Conservation (phyloP, 2,888 invertebrate genomes). For the Malachius bipustulatus region DNA sequence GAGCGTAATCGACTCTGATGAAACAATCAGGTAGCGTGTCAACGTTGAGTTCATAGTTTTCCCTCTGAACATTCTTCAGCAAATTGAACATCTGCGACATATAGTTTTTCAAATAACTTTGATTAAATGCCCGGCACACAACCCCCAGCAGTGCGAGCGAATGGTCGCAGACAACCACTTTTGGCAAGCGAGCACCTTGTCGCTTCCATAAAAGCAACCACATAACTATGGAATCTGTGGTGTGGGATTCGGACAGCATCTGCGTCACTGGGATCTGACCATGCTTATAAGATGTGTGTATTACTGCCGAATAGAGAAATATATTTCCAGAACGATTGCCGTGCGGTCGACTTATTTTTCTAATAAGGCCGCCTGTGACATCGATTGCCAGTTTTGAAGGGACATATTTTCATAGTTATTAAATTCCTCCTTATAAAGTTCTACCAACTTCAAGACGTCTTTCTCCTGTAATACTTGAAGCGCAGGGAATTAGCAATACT, state of each 20-base stretch:
- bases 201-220: background rate
- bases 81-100: background rate
- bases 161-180: background rate
- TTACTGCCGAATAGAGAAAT: conserved; percentile 1
- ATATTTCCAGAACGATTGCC: background rate
- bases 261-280: conserved; percentile 5
- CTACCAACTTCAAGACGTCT: too few relatives aligned
- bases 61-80: too few relatives aligned
- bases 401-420: too few relatives aligned
- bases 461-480: too few relatives aligned
- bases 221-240: background rate
- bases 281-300: background rate
- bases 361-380: background rate
- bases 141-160: background rate
- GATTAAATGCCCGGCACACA: background rate
- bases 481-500: too few relatives aligned
- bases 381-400: too few relatives aligned
- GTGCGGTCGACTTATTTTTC: background rate
- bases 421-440: too few relatives aligned
- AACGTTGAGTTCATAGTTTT: too few relatives aligned
- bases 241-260: conserved; percentile 3
- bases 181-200: background rate
- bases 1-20: background rate
- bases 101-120: conserved; percentile 1
- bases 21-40: background rate